Percentiles rank a stretch among this genome's conserved stretches.
phyloP scores from a whole-genome alignment of 1,140 invertebrate species.

The Triops longicaudatus region DNA sequence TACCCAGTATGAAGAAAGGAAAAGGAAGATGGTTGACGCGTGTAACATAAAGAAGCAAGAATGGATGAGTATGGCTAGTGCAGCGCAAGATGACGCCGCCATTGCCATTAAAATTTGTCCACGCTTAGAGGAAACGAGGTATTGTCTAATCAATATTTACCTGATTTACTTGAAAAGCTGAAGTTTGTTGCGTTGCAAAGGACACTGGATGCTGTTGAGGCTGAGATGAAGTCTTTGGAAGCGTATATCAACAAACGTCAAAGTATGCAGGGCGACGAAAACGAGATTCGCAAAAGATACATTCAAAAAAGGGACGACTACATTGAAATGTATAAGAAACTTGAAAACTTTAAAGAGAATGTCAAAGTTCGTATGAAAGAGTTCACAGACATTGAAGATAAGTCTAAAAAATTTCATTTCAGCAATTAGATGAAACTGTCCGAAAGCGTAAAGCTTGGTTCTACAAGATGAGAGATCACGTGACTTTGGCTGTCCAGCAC shows the following conservation, averaged over 20 bases:
- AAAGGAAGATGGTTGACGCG: background rate
- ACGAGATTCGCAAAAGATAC: background rate
- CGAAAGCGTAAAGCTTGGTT: background rate
- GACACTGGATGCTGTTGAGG: background rate
- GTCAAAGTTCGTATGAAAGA: background rate
- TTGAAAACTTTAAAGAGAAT: background rate
- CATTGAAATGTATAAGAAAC: background rate
- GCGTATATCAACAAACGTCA: background rate
- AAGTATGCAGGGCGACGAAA: background rate
- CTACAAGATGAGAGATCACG: background rate
- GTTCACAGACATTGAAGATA: too few species aligned
- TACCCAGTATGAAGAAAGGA: background rate
- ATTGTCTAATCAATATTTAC: background rate
- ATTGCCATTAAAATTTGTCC: background rate
- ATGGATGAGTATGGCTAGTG: background rate
- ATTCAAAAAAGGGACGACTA: background rate
- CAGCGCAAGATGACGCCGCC: background rate
- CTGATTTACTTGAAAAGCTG: background rate
- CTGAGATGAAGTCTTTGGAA: background rate
- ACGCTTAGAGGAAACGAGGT: background rate
- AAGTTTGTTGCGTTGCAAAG: background rate
- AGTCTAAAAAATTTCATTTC: too few species aligned
- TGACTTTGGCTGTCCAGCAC: slow-evolving; percentile 3
- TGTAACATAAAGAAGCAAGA: background rate
- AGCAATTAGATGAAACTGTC: background rate